phyloP scores from a whole-genome alignment of 1,140 invertebrate species.

The Lineus longissimus region DNA sequence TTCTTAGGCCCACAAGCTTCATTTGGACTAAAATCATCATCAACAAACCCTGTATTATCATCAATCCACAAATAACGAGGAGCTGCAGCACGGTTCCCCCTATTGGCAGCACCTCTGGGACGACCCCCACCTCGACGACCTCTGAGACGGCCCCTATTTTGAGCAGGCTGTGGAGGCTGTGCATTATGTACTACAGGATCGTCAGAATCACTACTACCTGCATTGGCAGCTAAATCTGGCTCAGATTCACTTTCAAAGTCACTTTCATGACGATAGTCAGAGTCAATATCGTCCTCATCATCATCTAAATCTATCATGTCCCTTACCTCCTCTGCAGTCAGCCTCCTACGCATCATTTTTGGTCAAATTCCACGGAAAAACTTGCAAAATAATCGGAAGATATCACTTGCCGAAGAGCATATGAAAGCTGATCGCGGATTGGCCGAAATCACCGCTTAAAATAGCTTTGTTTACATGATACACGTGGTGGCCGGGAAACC shows the following conservation, averaged over 20 bases:
- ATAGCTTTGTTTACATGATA: neutral
- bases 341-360: neutral
- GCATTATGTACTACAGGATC: no score
- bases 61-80: neutral
- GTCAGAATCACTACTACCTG: neutral
- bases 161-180: neutral
- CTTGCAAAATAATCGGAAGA: neutral
- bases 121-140: neutral
- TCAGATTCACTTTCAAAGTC: conserved; percentile 1
- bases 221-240: neutral
- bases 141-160: neutral
- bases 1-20: neutral
- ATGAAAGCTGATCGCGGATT: neutral
- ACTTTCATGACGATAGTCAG: neutral
- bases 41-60: neutral
- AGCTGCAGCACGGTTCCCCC: neutral
- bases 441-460: neutral
- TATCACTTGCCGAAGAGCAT: neutral
- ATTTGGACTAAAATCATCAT: neutral
- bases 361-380: neutral
- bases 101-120: no score
- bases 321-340: neutral
- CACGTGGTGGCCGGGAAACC: neutral
- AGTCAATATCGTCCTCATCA: neutral
- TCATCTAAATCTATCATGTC: neutral